These are phyloP conservation scores for Nautilus pompilius DNA, from an alignment of 1,140 invertebrate species.

Conservation along the genomic window DNA sequence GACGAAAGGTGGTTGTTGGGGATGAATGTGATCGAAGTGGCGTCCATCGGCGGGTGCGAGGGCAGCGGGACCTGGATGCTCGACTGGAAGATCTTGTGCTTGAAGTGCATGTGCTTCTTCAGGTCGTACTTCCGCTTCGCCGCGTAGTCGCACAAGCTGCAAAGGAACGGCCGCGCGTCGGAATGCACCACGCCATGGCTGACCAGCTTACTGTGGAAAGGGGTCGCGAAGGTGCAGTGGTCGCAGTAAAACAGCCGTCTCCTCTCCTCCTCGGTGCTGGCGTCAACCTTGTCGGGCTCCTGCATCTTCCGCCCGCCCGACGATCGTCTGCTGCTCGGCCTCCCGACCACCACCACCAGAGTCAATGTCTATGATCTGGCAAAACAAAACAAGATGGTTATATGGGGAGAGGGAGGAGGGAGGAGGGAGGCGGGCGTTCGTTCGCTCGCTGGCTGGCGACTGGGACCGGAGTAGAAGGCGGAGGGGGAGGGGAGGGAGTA, in stretches of 20 bases:
- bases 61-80: neutral
- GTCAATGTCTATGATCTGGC: no score
- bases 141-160: conserved; percentile 27
- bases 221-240: conserved; percentile 20
- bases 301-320: neutral
- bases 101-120: conserved; percentile 25
- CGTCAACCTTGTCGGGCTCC: neutral
- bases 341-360: no score
- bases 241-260: conserved; percentile 18
- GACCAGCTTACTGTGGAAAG: conserved; percentile 22
- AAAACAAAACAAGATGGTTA: no score
- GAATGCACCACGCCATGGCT: conserved; percentile 31
- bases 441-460: no score
- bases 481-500: no score
- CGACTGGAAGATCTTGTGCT: conserved; percentile 11
- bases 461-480: no score
- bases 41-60: neutral
- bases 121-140: conserved; percentile 29
- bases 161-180: conserved; percentile 21
- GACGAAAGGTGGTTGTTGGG: neutral
- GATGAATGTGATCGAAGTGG: neutral
- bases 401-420: no score
- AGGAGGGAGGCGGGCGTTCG: no score
- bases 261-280: neutral
- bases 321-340: neutral